Conservation (phyloP, 2,888 invertebrate genomes). For the Gymnocheta viridis region DNA sequence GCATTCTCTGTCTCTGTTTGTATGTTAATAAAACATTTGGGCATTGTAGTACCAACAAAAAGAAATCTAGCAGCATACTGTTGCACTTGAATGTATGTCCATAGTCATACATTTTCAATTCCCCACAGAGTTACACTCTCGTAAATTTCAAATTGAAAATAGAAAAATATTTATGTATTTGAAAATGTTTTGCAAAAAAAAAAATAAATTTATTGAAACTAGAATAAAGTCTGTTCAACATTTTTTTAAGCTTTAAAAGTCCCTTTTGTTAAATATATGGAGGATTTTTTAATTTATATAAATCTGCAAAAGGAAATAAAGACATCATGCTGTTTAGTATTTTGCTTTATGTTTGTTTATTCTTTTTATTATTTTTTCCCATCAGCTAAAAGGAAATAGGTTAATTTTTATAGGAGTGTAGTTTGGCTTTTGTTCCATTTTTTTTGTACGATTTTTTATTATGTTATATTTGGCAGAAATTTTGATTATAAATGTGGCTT, state of each 20-base stretch:
- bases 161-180: constrained; percentile 30
- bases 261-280: constrained; percentile 25
- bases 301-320: constrained; percentile 46
- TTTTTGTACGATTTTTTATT: background rate
- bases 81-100: constrained; percentile 47
- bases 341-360: background rate
- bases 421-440: background rate
- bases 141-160: constrained; percentile 69
- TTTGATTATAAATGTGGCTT: constrained; percentile 42
- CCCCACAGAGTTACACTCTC: constrained; percentile 65
- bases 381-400: constrained; percentile 49
- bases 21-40: constrained; percentile 54
- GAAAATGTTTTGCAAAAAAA: constrained; percentile 15
- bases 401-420: constrained; percentile 51
- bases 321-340: constrained; percentile 60
- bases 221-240: constrained; percentile 46
- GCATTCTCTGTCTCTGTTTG: constrained; percentile 39
- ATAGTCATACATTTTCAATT: constrained; percentile 49
- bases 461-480: constrained; percentile 46
- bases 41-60: constrained; percentile 35
- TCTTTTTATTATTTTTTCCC: background rate
- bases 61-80: background rate
- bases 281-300: constrained; percentile 34
- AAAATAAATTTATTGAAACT: constrained; percentile 45
- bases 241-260: constrained; percentile 34